Evolutionary conservation across 2,797 vertebrate species (phyloP).

Genomic region (Anguilla obscura): DNA sequence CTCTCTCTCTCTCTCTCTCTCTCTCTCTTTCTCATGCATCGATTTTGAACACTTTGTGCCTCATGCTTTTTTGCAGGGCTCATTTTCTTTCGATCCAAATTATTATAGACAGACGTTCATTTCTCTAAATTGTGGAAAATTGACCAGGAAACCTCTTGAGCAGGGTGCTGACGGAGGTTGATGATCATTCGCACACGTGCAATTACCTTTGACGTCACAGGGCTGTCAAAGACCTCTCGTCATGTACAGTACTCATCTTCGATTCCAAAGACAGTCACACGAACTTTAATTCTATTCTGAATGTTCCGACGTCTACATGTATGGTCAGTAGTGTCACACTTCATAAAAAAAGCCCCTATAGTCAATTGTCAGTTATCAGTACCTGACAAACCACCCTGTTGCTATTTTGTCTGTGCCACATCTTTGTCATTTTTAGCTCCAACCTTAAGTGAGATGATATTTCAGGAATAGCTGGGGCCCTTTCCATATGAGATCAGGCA

Average conservation of each 20-base stretch:
- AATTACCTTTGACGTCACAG: background rate
- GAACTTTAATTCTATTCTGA: background rate
- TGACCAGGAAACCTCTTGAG: background rate
- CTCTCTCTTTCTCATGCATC: background rate
- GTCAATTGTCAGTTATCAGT: conserved; percentile 8
- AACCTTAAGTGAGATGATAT: too few species aligned
- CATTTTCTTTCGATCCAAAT: background rate
- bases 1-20: too few species aligned
- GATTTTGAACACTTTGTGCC: background rate
- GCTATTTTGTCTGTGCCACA: too few species aligned
- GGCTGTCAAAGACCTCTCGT: background rate
- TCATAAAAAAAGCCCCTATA: background rate
- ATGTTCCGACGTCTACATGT: background rate
- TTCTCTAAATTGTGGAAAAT: background rate
- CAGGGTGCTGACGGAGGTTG: background rate
- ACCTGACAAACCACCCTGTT: too few species aligned
- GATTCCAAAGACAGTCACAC: background rate
- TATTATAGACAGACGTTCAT: background rate
- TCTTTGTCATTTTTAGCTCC: too few species aligned
- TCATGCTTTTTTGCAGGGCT: background rate
- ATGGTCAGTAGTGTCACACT: too few species aligned
- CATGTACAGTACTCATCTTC: background rate
- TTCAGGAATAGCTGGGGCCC: too few species aligned
- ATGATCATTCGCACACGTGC: background rate
- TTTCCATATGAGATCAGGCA: too few species aligned